These are phyloP conservation scores for Anarrhichthys ocellatus DNA, from an alignment of 2,113 vertebrate species.

Conservation along the genomic window DNA sequence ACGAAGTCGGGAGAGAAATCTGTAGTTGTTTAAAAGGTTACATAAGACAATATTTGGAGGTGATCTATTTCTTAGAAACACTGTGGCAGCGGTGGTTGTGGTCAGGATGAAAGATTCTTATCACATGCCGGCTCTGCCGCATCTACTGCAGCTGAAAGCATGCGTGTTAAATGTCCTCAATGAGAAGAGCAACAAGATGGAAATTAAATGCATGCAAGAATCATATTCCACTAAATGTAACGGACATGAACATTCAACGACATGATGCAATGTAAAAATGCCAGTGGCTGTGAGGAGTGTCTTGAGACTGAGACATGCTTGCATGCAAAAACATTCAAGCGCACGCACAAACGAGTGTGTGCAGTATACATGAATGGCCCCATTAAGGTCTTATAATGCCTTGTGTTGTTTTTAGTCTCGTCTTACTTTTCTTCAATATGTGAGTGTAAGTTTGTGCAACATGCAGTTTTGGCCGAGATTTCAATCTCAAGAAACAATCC, in stretches of 20 bases:
- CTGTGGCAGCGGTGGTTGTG: conserved; percentile 57
- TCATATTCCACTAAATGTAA: conserved; percentile 14
- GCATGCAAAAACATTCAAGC: conserved; percentile 16
- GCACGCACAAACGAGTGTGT: conserved; percentile 12
- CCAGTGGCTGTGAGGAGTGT: conserved; percentile 28
- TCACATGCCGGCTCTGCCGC: conserved; percentile 44
- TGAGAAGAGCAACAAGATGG: conserved; percentile 11
- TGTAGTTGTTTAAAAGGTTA: conserved; percentile 76
- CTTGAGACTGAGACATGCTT: conserved; percentile 33
- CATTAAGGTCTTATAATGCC: background rate
- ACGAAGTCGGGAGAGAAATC: conserved; percentile 58
- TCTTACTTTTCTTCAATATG: conserved; percentile 2
- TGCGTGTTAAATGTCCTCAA: conserved; percentile 46
- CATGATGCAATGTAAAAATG: conserved; percentile 23
- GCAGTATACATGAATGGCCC: background rate
- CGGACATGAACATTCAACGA: conserved; percentile 16
- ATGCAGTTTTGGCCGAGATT: conserved; percentile 3
- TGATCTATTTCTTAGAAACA: conserved; percentile 65
- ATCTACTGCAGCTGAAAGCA: conserved; percentile 46
- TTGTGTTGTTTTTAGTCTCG: conserved; percentile 15
- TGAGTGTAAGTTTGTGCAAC: conserved; percentile 4
- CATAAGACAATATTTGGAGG: conserved; percentile 71
- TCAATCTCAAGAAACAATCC: conserved; percentile 21
- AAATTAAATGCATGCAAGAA: conserved; percentile 23
- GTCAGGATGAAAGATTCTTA: conserved; percentile 57